Base-by-base conservation (phyloP, 2,113 vertebrate species). In the Antechinus stuartii region DNA sequence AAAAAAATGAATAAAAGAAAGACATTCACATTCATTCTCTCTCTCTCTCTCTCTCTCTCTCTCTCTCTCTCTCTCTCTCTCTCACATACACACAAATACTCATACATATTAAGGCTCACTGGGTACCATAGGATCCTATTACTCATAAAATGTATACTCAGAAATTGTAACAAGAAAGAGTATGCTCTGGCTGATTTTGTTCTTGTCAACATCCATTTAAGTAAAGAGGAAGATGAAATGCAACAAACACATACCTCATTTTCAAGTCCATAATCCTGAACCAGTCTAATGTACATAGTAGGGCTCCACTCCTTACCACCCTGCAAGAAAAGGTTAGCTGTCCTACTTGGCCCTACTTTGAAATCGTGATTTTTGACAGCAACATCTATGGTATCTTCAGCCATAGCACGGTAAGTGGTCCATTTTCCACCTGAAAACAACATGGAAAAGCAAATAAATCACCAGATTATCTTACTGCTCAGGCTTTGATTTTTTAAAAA, bases 351-450 rank as follows among this genome's bases (percentile, higher is more conserved):
- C 9, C 98, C 98, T 0, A 99, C 99, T 5, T 97, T 95, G 61
- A 99, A 98, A 8, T n/a, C 25, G 52, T 99, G 99, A 0, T 97
- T 91, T 96, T 98, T 98, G 84, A 99, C 0, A 1, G 99, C 99
- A 0, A 98, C 98, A 5, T 99, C 98, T 56, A 99, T 96, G 14
- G 99, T 98, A 94, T 99, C 99, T 95, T 99, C 99, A 0, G 99
- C 99, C 99, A 99, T 99, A 54, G 99, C 98, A 2, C 99, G 99
- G 96, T 99, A 99, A 0, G 99, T 99, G 0, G 99, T 99, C 99
- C 99, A 99, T 98, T 99, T 99, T 50, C 99, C 99, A 91, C 99
- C 99, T 99, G 96, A 2, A 96, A 97, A 9, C 94, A 96, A 96
- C 55, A 89, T 35, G 26, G 11, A 90, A 22, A 42, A 84, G 61